Base-by-base conservation (phyloP, 2,888 invertebrate genomes). In the Ennomos fuscantarius region DNA sequence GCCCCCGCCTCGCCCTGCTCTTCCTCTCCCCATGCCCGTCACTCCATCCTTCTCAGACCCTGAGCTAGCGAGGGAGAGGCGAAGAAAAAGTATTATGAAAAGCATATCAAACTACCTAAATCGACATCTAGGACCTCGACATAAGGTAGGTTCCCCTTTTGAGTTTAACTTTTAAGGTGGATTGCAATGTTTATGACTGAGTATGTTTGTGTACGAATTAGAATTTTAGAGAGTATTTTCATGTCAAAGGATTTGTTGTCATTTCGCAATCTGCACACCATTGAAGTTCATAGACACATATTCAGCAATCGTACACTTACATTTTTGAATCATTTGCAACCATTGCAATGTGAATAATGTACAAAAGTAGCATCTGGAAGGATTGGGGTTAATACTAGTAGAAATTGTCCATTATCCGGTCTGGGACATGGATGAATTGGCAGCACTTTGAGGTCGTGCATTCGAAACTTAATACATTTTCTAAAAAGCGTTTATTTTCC, bases 81-180 rank as follows among this genome's bases (percentile, higher is more conserved):
- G 96, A 63, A 93, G 96, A 61, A 96, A 95, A 74, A 96, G 97
- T 84, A 95, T 97, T 50, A 96, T 97, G 74, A 96, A 96, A 86
- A 95, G 97, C 49, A 95, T 97, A 62, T 95, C 96, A 12, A 96
- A 95, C 81, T 96, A 97, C 82, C 96, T 97, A 79, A 94, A 95
- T 72, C 95, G 96, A 81, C 95, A 95, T 70, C 94, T 94, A 75
- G 95, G 94, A 78, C 90, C 92, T 74, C 90, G 94, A 91, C 84
- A 93, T 82, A 89, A 93, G 94, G 81, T 96, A 84, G 47, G 69
- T 61, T 44, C 9, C n/a, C 31, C 8, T 39, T 37, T 36, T 24
- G 24, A 24, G 1, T 36, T 8, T 34, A 10, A 40, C 9, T n/a
- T 37, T 33, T 40, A 9, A 44, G 42, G 9, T 39, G 47, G 8